A percentile compares a stretch with the other conserved stretches of the same genome.
These are phyloP conservation scores for Xenopus petersii DNA, from an alignment of 2,797 vertebrate species.

Conservation along the genomic window DNA sequence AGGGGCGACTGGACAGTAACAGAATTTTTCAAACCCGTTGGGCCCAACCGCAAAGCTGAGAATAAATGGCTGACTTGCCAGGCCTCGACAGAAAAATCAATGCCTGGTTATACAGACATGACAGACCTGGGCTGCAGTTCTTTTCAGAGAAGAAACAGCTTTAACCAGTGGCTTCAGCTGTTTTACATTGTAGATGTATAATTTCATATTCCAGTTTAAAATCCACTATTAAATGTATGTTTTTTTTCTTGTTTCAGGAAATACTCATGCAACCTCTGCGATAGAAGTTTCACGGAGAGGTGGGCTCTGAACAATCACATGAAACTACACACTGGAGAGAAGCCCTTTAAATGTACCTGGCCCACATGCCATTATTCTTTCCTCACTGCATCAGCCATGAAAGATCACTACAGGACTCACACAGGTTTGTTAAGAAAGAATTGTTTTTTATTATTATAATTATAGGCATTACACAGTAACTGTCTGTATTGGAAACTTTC, in stretches of 20 bases:
- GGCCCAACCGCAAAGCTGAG: constrained; percentile 97
- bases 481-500: too few species aligned
- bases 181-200: constrained; percentile 42
- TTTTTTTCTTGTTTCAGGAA: constrained; percentile 71
- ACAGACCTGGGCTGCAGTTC: constrained; percentile 78
- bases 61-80: constrained; percentile 98
- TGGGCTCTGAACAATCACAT: constrained; percentile 98
- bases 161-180: constrained; percentile 55
- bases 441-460: too few species aligned
- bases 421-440: constrained; percentile 76
- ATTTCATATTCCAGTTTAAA: constrained; percentile 20
- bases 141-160: constrained; percentile 59
- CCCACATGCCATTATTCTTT: constrained; percentile 95
- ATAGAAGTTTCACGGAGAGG: constrained; percentile 94
- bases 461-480: too few species aligned
- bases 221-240: constrained; percentile 3
- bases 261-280: constrained; percentile 90
- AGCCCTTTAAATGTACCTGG: constrained; percentile 93
- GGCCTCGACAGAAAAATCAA: constrained; percentile 99
- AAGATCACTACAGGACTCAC: constrained; percentile 96
- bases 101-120: constrained; percentile 99
- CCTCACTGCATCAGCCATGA: constrained; percentile 95
- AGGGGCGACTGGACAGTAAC: constrained; percentile 97
- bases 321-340: constrained; percentile 96
- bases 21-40: constrained; percentile 97